Conservation (phyloP, 2,797 vertebrate species). For the Chelmon rostratus region DNA sequence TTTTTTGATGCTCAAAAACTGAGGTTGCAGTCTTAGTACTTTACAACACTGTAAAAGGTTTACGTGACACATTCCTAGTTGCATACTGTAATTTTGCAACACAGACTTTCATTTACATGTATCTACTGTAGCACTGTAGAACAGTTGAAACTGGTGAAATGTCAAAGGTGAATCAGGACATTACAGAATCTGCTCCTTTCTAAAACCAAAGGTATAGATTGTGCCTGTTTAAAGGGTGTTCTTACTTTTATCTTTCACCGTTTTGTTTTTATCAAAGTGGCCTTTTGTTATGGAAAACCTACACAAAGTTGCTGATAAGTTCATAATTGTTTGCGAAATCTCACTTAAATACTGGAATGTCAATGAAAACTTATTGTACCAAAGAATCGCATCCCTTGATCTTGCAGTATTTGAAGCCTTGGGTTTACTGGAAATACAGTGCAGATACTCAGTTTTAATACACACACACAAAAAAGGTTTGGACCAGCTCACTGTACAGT, state of each 20-base stretch:
- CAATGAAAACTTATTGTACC: constrained; percentile 15
- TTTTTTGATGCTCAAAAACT: constrained; percentile 46
- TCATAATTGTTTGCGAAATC: constrained; percentile 30
- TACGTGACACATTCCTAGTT: constrained; percentile 59
- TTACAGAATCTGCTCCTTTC: constrained; percentile 39
- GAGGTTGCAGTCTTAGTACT: constrained; percentile 59
- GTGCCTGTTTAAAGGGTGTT: constrained; percentile 1
- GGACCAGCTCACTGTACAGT: constrained; percentile 31
- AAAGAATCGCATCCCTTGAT: constrained; percentile 55
- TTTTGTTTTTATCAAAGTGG: constrained; percentile 9
- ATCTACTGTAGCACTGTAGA: constrained; percentile 73
- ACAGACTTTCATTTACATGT: constrained; percentile 44
- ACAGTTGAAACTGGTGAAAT: constrained; percentile 72
- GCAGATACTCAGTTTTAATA: constrained; percentile 29
- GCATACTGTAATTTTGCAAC: constrained; percentile 57
- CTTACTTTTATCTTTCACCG: constrained; percentile 3
- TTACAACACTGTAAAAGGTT: constrained; percentile 83
- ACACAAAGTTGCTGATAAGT: constrained; percentile 54
- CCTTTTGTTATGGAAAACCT: constrained; percentile 24
- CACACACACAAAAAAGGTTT: neutral
- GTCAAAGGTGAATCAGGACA: constrained; percentile 55
- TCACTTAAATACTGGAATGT: constrained; percentile 38
- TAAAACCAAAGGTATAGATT: constrained; percentile 30
- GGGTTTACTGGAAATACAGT: constrained; percentile 70
- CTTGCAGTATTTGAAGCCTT: constrained; percentile 33